Evolutionary conservation across 2,888 invertebrate species (phyloP), one percentile per base, ranked within the genome.

Genomic region (Hermaeophaga mercurialis): DNA sequence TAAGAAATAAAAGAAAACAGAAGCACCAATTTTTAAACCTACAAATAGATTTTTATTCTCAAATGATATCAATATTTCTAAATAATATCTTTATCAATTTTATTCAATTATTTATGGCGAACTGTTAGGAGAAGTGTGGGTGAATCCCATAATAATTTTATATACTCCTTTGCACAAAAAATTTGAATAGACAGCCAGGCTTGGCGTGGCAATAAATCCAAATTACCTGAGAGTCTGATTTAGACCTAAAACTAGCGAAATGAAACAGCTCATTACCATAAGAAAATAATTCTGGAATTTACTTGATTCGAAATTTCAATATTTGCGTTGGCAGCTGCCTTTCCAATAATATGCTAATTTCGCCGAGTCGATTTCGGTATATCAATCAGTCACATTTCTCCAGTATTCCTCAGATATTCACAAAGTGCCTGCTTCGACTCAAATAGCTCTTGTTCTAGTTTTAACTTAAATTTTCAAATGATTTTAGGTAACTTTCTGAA

Each of bases 311-410:
- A 56, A 56, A 59, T 39, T 56, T 58, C 65, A 64, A 66, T 66
- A 66, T 69, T 67, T 67, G 63, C 62, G 54, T 34, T 58, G 56
- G 56, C 68, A 66, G 63, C 66, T 68, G 68, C 66, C 58, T 57
- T 66, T 68, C 61, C 69, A 70, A 71, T 71, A 71, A 70, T 70
- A 71, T 71, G 71, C 66, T 69, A 71, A 71, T 71, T 68, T 61
- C 14, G 54, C 57, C 54, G 57, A 65, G 59, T 66, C 68, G 66
- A 69, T 69, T 70, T 66, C 48, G 61, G 66, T 63, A 67, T 67
- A 68, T 68, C 69, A 66, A 66, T 66, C 68, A 67, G 66, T 64
- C 60, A 62, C 61, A 66, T 66, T 67, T 62, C 64, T 59, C 65
- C 61, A 61, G 53, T 47, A 52, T 31, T 31, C 31, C 31, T 12